Conservation (phyloP, 2,888 invertebrate species). For the Pasiphila rectangulata region DNA sequence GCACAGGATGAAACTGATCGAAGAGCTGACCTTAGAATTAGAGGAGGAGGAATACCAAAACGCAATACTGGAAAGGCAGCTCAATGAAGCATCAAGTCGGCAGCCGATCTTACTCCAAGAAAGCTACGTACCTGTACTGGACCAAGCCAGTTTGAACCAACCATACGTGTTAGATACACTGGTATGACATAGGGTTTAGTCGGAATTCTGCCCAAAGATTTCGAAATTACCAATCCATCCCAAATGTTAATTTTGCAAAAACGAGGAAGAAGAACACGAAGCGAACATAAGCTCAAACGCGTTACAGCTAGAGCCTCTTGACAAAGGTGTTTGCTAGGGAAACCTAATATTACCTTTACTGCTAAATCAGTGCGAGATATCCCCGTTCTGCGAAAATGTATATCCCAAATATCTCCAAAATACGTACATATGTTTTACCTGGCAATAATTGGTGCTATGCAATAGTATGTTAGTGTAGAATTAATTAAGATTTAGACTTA, state of each 20-base stretch:
- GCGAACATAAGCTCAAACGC: neutral
- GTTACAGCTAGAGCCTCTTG: neutral
- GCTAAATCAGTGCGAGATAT: neutral
- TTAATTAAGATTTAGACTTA: neutral
- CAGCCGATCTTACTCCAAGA: constrained; percentile 72
- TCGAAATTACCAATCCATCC: constrained; percentile 35
- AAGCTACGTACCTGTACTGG: constrained; percentile 71
- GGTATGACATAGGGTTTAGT: constrained; percentile 63
- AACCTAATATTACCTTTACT: neutral
- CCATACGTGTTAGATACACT: constrained; percentile 70
- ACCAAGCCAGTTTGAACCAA: constrained; percentile 49
- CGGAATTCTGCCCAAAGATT: constrained; percentile 35
- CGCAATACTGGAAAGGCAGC: constrained; percentile 68
- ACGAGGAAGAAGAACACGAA: neutral
- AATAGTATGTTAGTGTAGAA: too few relatives aligned
- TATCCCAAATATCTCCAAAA: neutral
- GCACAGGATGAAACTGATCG: constrained; percentile 75
- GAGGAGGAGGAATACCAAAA: constrained; percentile 76
- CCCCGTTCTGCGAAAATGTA: too few relatives aligned
- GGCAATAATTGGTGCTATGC: constrained; percentile 39
- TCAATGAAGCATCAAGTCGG: constrained; percentile 70
- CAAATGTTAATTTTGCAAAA: constrained; percentile 1
- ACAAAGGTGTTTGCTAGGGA: neutral
- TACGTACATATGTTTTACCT: neutral
- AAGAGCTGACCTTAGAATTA: constrained; percentile 76